A percentile compares a stretch with the other conserved stretches of the same genome.
Evolutionary conservation across 2,888 invertebrate species (phyloP).

Genomic region (Epistrophella euchroma): DNA sequence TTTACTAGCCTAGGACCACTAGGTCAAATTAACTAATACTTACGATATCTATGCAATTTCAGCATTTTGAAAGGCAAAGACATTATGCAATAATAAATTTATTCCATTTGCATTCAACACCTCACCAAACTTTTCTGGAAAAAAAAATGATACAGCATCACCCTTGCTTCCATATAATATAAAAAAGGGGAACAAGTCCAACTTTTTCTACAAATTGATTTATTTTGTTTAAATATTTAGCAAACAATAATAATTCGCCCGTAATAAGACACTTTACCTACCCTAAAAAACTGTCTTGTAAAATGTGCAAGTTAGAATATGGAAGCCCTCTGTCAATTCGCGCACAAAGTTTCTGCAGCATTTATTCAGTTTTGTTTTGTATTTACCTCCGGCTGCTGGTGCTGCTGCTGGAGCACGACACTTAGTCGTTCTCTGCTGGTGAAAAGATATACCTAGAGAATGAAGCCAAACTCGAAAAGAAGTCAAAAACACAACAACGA

Average conservation of each 20-base stretch:
- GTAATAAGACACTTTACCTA: slow-evolving; percentile 62
- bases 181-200: slow-evolving; percentile 1
- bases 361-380: slow-evolving; percentile 52
- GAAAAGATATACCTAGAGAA: background rate
- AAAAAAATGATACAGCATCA: background rate
- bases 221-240: slow-evolving; percentile 64
- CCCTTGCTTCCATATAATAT: background rate
- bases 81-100: too few species aligned
- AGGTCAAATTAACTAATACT: too few species aligned
- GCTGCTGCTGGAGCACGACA: slow-evolving; percentile 16
- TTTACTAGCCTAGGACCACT: too few species aligned
- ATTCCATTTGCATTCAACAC: too few species aligned
- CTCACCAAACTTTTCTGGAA: background rate
- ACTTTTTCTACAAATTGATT: slow-evolving; percentile 66
- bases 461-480: slow-evolving; percentile 31
- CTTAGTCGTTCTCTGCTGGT: slow-evolving; percentile 3
- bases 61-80: too few species aligned
- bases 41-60: too few species aligned
- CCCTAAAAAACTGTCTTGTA: slow-evolving; percentile 14
- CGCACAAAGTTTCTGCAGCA: slow-evolving; percentile 55
- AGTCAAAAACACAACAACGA: slow-evolving; percentile 34
- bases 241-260: slow-evolving; percentile 65
- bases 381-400: slow-evolving; percentile 10
- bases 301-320: slow-evolving; percentile 40
- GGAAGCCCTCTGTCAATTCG: slow-evolving; percentile 49